These are phyloP conservation scores for Oscheius onirici DNA, from an alignment of 2,888 invertebrate genomes.

Conservation along the genomic window DNA sequence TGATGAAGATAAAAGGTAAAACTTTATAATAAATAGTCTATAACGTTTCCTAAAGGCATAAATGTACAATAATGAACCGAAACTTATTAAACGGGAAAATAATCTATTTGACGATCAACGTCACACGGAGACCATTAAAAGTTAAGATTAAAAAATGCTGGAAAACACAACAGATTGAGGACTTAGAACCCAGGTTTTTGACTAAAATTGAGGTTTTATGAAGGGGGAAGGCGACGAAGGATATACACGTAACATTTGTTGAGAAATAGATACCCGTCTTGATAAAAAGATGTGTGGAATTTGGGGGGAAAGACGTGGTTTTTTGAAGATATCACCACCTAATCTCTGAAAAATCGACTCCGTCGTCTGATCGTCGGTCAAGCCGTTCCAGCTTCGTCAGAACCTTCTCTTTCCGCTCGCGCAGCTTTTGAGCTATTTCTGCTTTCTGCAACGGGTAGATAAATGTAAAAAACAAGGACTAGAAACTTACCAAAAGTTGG, in stretches of 20 bases:
- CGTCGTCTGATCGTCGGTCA: background rate
- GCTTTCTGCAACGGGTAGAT: background rate
- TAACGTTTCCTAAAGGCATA: background rate
- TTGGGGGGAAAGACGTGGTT: no score
- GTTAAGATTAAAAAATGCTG: background rate
- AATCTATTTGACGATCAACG: slow-evolving; percentile 19
- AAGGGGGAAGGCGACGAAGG: slow-evolving; percentile 2
- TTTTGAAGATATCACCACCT: background rate
- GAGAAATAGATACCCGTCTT: slow-evolving; percentile 13
- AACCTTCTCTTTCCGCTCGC: slow-evolving; percentile 2
- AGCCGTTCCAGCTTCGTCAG: background rate
- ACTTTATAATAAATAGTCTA: slow-evolving; percentile 18
- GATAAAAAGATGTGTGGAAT: background rate
- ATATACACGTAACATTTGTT: slow-evolving; percentile 14
- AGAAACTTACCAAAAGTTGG: background rate
- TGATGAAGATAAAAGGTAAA: background rate
- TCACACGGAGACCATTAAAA: background rate
- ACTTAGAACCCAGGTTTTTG: slow-evolving; percentile 10
- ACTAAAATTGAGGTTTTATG: slow-evolving; percentile 13
- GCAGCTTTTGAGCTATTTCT: slow-evolving; percentile 1
- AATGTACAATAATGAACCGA: background rate
- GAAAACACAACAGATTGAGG: background rate
- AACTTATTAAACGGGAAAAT: background rate
- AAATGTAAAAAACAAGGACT: background rate
- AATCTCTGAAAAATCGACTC: background rate